Percentiles rank a stretch among this genome's conserved stretches.
Evolutionary conservation across 2,888 invertebrate species (phyloP).

Genomic region (Arrhopalites spinosus): DNA sequence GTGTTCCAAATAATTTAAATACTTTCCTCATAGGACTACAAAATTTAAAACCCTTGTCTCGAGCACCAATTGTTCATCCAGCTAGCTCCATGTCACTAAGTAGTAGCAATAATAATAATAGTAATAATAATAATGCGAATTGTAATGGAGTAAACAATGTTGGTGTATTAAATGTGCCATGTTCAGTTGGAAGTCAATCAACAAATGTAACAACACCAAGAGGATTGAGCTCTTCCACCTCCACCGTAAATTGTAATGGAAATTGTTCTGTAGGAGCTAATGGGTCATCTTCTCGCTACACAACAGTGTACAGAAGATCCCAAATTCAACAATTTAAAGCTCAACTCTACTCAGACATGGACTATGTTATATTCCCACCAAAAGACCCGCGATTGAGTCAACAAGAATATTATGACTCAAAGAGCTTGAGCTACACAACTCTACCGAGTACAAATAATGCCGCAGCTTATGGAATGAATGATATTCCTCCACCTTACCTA

Average conservation of each 20-base stretch:
- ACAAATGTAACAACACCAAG: conserved; percentile 1
- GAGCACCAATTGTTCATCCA: conserved; percentile 55
- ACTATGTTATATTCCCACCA: conserved; percentile 87
- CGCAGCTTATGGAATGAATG: conserved; percentile 58
- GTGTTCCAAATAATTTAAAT: conserved; percentile 55
- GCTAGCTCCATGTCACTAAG: conserved; percentile 46
- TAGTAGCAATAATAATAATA: conserved; percentile 2
- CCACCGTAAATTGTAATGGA: conserved; percentile 16
- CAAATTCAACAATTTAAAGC: conserved; percentile 87
- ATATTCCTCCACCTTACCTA: conserved; percentile 61
- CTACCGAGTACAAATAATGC: conserved; percentile 60
- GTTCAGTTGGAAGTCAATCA: conserved; percentile 18
- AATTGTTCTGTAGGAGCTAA: conserved; percentile 21
- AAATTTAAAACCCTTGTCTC: conserved; percentile 55
- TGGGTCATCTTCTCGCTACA: conserved; percentile 42
- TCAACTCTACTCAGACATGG: conserved; percentile 87
- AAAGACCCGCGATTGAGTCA: conserved; percentile 88
- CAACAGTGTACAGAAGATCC: conserved; percentile 60
- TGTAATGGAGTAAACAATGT: conserved; percentile 15
- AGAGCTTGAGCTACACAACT: conserved; percentile 63
- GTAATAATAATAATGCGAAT: background rate
- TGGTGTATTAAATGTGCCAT: conserved; percentile 20
- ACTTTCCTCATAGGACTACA: conserved; percentile 54
- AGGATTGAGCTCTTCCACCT: conserved; percentile 17
- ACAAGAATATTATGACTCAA: conserved; percentile 88